Conservation (phyloP, 2,888 invertebrate species). For the Tetanocera ferruginea region DNA sequence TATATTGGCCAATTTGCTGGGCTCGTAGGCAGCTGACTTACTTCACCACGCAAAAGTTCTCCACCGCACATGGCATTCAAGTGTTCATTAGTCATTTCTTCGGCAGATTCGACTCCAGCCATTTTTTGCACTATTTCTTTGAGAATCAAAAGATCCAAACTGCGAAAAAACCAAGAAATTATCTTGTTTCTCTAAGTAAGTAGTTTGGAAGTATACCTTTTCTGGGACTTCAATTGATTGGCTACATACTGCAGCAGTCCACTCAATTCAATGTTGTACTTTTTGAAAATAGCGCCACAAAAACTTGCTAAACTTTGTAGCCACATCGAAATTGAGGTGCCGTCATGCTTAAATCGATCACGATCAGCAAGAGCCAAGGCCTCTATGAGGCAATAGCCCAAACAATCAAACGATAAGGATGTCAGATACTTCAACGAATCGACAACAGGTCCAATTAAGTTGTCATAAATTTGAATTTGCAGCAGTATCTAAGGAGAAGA, state of each 20-base stretch:
- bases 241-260: constrained; percentile 97
- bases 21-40: constrained; percentile 63
- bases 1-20: not conserved
- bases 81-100: constrained; percentile 96
- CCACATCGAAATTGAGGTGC: constrained; percentile 93
- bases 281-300: constrained; percentile 96
- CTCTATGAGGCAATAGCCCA: constrained; percentile 96
- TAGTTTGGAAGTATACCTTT: constrained; percentile 76
- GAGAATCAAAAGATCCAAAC: constrained; percentile 90
- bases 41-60: constrained; percentile 94
- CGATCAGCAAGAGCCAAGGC: constrained; percentile 85
- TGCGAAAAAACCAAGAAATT: constrained; percentile 60
- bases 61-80: constrained; percentile 97
- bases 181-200: too few relatives aligned
- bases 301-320: constrained; percentile 95
- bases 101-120: constrained; percentile 98
- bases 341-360: constrained; percentile 86
- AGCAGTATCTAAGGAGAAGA: constrained; percentile 73
- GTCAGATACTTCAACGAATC: constrained; percentile 98
- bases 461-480: constrained; percentile 94
- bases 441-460: constrained; percentile 95
- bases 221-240: constrained; percentile 95
- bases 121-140: constrained; percentile 99
- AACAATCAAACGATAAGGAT: constrained; percentile 93
- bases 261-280: constrained; percentile 95